These are phyloP conservation scores for Hypercompe scribonia DNA, from an alignment of 2,888 invertebrate species.

Conservation along the genomic window DNA sequence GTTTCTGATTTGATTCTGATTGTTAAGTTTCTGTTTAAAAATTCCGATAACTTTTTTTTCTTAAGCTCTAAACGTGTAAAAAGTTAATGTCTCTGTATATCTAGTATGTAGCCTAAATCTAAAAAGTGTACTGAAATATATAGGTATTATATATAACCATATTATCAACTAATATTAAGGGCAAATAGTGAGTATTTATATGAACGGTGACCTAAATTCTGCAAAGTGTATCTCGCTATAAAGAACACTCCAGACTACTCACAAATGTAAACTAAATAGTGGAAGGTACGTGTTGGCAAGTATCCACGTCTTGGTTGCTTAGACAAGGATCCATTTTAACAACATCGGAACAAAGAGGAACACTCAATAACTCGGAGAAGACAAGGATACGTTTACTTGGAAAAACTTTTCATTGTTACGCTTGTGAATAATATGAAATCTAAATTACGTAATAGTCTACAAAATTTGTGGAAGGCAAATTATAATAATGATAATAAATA, in stretches of 20 bases:
- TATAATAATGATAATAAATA: not conserved
- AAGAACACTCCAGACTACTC: not conserved
- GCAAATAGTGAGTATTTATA: not conserved
- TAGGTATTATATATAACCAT: no score
- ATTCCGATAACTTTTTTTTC: no score
- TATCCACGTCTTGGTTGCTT: slow-evolving; percentile 8
- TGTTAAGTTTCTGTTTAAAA: no score
- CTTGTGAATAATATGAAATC: not conserved
- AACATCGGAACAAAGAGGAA: slow-evolving; percentile 8
- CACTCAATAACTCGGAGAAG: slow-evolving; percentile 7
- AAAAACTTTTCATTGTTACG: not conserved
- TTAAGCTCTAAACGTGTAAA: no score
- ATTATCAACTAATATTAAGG: not conserved
- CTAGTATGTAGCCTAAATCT: no score
- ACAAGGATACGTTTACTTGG: slow-evolving; percentile 7
- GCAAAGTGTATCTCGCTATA: not conserved
- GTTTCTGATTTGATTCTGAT: no score
- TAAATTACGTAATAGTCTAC: not conserved
- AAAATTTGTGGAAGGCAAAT: not conserved
- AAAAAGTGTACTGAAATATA: no score
- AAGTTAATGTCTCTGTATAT: no score
- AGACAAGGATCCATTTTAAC: not conserved
- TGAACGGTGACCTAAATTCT: not conserved
- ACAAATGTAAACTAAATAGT: slow-evolving; percentile 8
- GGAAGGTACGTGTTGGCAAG: not conserved